Percentiles rank a stretch among this genome's conserved stretches.
These are phyloP conservation scores for Montipora foliosa DNA, from an alignment of 64 coral and sea anemone species.

Conservation along the genomic window DNA sequence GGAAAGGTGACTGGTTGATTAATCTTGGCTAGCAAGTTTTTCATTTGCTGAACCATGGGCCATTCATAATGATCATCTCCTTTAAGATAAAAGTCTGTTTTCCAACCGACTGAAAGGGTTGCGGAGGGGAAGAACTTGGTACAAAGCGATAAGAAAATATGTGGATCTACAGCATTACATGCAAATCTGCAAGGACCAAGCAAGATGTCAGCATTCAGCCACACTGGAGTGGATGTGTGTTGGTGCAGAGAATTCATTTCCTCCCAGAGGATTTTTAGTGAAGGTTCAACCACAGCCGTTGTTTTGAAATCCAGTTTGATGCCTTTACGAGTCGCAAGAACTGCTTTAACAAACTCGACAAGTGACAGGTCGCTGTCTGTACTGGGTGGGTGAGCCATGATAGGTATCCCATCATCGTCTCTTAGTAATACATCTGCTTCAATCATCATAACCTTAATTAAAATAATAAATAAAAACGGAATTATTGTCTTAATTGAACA, in stretches of 20 bases:
- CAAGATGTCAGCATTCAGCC: slow-evolving; percentile 85
- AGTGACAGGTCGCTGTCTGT: slow-evolving; percentile 82
- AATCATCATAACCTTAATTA: slow-evolving; percentile 62
- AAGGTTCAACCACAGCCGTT: slow-evolving; percentile 70
- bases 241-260: background rate
- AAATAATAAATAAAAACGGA: background rate
- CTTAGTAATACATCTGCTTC: slow-evolving; percentile 80
- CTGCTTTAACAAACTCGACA: slow-evolving; percentile 56
- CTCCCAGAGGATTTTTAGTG: slow-evolving; percentile 64
- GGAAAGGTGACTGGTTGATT: slow-evolving; percentile 80
- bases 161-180: slow-evolving; percentile 57
- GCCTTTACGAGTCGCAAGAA: slow-evolving; percentile 59
- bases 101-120: slow-evolving; percentile 83
- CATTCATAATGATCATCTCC: slow-evolving; percentile 68
- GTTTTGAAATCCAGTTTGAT: slow-evolving; percentile 89
- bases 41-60: slow-evolving; percentile 75
- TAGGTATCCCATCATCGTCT: slow-evolving; percentile 36
- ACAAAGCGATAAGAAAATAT: slow-evolving; percentile 58
- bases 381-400: slow-evolving; percentile 89
- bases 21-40: slow-evolving; percentile 15
- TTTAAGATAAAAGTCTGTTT: slow-evolving; percentile 27
- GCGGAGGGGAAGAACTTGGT: slow-evolving; percentile 56
- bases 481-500: background rate
- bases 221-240: slow-evolving; percentile 51
- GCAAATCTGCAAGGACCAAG: slow-evolving; percentile 49